phyloP scores from a whole-genome alignment of 1,140 invertebrate species.

The Calephelis nemesis region DNA sequence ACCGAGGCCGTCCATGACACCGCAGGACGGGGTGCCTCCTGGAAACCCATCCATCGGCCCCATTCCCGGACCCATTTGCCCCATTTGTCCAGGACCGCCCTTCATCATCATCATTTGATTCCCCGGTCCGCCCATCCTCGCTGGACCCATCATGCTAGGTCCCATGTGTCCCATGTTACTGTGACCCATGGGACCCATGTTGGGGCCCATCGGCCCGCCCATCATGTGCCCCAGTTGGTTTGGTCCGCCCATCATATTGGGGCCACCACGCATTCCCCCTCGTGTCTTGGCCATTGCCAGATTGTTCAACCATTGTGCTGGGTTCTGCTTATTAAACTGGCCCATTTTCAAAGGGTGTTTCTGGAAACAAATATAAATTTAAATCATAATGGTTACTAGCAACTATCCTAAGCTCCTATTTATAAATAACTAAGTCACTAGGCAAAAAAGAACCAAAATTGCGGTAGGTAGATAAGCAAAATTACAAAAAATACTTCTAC shows the following conservation, averaged over 20 bases:
- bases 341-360: constrained; percentile 94
- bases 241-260: constrained; percentile 73
- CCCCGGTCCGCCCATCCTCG: constrained; percentile 62
- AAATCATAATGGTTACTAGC: not conserved
- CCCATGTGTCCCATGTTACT: constrained; percentile 79
- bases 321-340: constrained; percentile 90
- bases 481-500: too few relatives aligned
- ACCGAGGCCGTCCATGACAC: constrained; percentile 78
- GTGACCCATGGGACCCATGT: constrained; percentile 77
- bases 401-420: too few relatives aligned
- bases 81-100: constrained; percentile 65
- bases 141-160: constrained; percentile 73
- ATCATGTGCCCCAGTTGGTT: constrained; percentile 76
- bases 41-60: constrained; percentile 78
- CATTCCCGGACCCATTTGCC: constrained; percentile 72
- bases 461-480: too few relatives aligned
- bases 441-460: too few relatives aligned
- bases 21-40: constrained; percentile 77
- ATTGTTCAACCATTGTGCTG: constrained; percentile 89
- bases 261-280: constrained; percentile 80
- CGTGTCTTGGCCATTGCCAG: constrained; percentile 88
- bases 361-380: constrained; percentile 65
- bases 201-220: constrained; percentile 66
- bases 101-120: constrained; percentile 78
- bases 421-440: too few relatives aligned